phyloP scores from a whole-genome alignment of 2,113 vertebrate genomes.

The Pterocles gutturalis region DNA sequence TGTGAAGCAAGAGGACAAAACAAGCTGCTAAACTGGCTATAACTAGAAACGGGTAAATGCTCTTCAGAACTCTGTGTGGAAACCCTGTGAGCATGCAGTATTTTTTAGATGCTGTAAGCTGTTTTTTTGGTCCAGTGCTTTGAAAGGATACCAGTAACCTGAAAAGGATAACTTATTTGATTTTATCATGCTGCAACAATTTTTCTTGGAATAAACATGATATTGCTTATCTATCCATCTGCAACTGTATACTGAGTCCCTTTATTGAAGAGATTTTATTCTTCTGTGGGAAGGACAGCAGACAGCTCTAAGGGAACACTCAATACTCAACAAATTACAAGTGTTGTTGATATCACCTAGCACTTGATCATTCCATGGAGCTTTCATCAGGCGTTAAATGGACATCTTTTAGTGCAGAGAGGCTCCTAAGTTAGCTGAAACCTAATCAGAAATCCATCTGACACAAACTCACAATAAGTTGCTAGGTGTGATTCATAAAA shows the following conservation, averaged over 20 bases:
- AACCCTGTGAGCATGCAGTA: neutral
- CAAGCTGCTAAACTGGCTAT: neutral
- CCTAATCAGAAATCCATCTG: neutral
- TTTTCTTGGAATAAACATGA: neutral
- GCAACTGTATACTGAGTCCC: neutral
- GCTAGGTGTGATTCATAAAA: slow-evolving; percentile 21
- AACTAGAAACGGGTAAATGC: neutral
- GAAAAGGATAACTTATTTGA: neutral
- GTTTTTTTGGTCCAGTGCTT: neutral
- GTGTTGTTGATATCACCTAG: neutral
- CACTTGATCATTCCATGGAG: neutral
- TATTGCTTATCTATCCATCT: neutral
- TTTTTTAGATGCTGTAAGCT: neutral
- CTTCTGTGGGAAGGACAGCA: neutral
- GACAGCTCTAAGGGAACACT: neutral
- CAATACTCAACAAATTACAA: neutral
- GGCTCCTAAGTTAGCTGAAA: slow-evolving; percentile 21
- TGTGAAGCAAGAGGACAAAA: neutral
- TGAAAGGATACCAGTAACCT: neutral
- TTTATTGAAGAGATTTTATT: neutral
- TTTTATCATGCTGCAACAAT: neutral
- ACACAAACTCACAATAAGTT: neutral
- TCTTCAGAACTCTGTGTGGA: neutral
- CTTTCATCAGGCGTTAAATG: slow-evolving; percentile 31
- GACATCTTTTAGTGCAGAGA: neutral